A percentile compares a stretch with the other conserved stretches of the same genome.
These are phyloP conservation scores for Drosophila lutescens DNA, from an alignment of 2,888 invertebrate species.

Conservation along the genomic window DNA sequence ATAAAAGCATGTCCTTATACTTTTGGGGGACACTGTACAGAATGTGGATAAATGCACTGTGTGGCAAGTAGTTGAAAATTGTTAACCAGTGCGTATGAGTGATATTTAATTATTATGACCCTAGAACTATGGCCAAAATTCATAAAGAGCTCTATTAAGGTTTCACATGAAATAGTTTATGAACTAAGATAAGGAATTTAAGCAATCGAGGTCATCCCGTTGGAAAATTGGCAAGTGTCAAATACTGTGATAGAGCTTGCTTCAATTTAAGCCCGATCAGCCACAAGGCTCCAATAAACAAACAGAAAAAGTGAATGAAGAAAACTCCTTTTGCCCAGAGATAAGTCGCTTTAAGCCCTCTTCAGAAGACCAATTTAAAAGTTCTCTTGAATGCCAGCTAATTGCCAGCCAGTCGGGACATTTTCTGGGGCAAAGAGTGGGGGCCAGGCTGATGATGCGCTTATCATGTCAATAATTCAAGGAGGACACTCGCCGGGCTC, in stretches of 20 bases:
- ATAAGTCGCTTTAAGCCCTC: constrained; percentile 7
- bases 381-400: constrained; percentile 30
- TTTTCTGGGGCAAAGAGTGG: background rate
- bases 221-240: constrained; percentile 11
- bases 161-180: background rate
- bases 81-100: constrained; percentile 50
- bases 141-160: background rate
- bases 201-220: background rate
- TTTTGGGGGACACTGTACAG: background rate
- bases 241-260: background rate
- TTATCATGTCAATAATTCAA: constrained; percentile 43
- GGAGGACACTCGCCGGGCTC: constrained; percentile 12
- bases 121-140: background rate
- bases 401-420: constrained; percentile 31
- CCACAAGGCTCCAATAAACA: background rate
- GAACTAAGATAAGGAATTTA: background rate
- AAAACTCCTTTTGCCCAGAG: background rate
- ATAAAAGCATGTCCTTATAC: background rate
- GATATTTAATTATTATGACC: constrained; percentile 48
- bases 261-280: constrained; percentile 1
- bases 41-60: background rate
- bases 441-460: constrained; percentile 5
- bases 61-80: background rate
- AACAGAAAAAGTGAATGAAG: background rate
- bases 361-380: constrained; percentile 21